phyloP scores from a whole-genome alignment of 2,888 invertebrate species.

The Eristalis intricaria region DNA sequence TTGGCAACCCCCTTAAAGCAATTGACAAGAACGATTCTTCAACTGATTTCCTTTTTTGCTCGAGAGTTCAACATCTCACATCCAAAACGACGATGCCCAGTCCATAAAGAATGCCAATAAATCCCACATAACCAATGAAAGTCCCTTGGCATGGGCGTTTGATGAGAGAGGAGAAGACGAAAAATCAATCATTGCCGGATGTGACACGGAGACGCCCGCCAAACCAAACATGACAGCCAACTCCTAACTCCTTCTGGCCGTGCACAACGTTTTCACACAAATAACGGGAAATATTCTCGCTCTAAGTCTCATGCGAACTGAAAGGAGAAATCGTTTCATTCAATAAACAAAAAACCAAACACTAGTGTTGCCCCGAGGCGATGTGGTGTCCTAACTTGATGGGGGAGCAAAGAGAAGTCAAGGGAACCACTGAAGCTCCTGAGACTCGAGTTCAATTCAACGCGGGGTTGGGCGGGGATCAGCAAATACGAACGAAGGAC shows the following conservation, averaged over 20 bases:
- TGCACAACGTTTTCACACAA: slow-evolving; percentile 1
- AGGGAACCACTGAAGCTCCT: not conserved
- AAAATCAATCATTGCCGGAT: slow-evolving; percentile 40
- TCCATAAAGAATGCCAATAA: not conserved
- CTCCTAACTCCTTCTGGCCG: not conserved
- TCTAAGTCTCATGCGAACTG: not conserved
- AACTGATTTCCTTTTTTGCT: not conserved
- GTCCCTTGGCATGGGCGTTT: not conserved
- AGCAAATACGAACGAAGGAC: not conserved
- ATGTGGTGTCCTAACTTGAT: not conserved
- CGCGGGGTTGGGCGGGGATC: not conserved
- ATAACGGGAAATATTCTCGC: slow-evolving; percentile 25
- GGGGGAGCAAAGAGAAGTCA: not conserved
- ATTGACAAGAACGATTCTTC: too few relatives aligned
- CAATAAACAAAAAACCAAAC: not conserved
- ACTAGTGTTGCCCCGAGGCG: not conserved
- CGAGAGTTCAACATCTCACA: not conserved
- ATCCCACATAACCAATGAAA: not conserved
- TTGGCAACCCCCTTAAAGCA: too few relatives aligned
- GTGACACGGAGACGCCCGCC: slow-evolving; percentile 41
- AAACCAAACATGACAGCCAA: slow-evolving; percentile 32
- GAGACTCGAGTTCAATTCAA: not conserved
- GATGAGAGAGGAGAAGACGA: not conserved
- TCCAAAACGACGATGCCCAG: too few relatives aligned
- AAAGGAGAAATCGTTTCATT: not conserved